phyloP scores from a whole-genome alignment of 2,888 invertebrate species.

The Adela reaumurella region DNA sequence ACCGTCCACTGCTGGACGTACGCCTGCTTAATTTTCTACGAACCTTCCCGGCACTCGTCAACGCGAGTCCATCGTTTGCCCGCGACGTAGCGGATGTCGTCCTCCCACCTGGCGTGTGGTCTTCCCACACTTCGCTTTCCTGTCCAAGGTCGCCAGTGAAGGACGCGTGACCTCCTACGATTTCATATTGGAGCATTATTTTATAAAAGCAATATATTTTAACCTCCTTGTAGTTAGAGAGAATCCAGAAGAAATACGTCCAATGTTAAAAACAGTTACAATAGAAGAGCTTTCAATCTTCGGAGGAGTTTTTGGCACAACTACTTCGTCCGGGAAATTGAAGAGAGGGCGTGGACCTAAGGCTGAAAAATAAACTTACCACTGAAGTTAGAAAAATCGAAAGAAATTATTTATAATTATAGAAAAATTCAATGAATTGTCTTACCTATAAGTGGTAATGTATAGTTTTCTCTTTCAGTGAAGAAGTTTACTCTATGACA shows the following conservation, averaged over 20 bases:
- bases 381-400: neutral
- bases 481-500: constrained; percentile 47
- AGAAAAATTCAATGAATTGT: neutral
- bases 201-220: too few species aligned
- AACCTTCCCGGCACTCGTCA: too few species aligned
- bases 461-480: constrained; percentile 49
- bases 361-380: constrained; percentile 18
- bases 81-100: too few species aligned
- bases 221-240: constrained; percentile 33
- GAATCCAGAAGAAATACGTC: constrained; percentile 29
- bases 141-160: too few species aligned
- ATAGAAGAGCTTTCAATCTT: constrained; percentile 28
- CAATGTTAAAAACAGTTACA: constrained; percentile 27
- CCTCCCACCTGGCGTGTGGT: too few species aligned
- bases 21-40: too few species aligned
- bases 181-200: too few species aligned
- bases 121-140: too few species aligned
- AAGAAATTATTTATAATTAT: too few species aligned
- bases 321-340: constrained; percentile 33
- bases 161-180: too few species aligned
- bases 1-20: too few species aligned
- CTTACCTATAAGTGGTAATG: constrained; percentile 60
- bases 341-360: constrained; percentile 42
- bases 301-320: constrained; percentile 29
- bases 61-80: too few species aligned